Evolutionary conservation across 2,888 invertebrate genomes (phyloP).

Genomic region (Drosophila borborema): DNA sequence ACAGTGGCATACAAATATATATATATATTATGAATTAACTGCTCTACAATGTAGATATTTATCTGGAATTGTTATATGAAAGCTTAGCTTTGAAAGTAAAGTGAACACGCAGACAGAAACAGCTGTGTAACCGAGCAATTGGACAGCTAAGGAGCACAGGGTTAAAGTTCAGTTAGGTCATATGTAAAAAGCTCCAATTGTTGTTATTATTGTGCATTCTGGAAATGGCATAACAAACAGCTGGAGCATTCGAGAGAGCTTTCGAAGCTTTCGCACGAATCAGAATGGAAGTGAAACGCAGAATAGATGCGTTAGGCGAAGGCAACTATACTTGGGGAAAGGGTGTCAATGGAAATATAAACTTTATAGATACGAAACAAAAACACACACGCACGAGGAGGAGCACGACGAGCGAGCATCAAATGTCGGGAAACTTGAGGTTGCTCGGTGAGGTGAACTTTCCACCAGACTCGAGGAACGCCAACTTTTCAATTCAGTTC

Average conservation of each 20-base stretch:
- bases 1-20: not conserved
- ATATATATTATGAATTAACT: not conserved
- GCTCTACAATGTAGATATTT: too few relatives aligned
- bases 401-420: slow-evolving; percentile 24
- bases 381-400: slow-evolving; percentile 39
- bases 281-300: slow-evolving; percentile 47
- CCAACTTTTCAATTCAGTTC: slow-evolving; percentile 80
- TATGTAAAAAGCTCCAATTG: slow-evolving; percentile 46
- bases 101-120: slow-evolving; percentile 13
- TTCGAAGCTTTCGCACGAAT: slow-evolving; percentile 26
- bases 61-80: too few relatives aligned
- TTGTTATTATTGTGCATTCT: slow-evolving; percentile 48
- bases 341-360: slow-evolving; percentile 79
- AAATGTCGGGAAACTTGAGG: slow-evolving; percentile 53
- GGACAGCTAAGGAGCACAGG: not conserved
- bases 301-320: slow-evolving; percentile 18
- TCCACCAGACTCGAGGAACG: slow-evolving; percentile 38
- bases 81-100: too few relatives aligned
- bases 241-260: slow-evolving; percentile 52
- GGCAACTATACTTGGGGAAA: slow-evolving; percentile 55
- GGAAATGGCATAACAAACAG: slow-evolving; percentile 57
- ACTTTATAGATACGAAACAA: slow-evolving; percentile 64
- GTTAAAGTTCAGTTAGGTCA: slow-evolving; percentile 22
- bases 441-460: slow-evolving; percentile 35
- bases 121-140: slow-evolving; percentile 29